Percentiles rank a stretch among this genome's conserved stretches.
Conservation (phyloP, 1,140 invertebrate species). For the Drosophila orosa region DNA sequence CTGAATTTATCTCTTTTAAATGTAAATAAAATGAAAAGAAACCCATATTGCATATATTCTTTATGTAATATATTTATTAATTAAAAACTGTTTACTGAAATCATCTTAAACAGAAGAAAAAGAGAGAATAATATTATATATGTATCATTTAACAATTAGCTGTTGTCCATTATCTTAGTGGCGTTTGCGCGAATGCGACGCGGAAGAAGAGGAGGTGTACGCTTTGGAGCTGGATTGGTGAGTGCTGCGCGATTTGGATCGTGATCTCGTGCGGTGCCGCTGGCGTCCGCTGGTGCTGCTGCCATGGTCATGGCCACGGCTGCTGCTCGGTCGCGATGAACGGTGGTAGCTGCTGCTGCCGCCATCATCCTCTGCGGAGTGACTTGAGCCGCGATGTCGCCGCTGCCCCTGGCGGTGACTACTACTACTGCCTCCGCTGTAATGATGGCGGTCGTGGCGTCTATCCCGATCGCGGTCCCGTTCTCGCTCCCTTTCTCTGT, state of each 20-base stretch:
- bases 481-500: constrained; percentile 24
- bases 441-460: constrained; percentile 15
- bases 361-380: constrained; percentile 55
- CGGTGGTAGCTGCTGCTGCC: constrained; percentile 29
- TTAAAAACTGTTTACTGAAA: constrained; percentile 36
- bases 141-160: constrained; percentile 28
- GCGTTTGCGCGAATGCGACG: constrained; percentile 60
- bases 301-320: constrained; percentile 48
- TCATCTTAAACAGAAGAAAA: constrained; percentile 33
- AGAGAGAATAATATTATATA: constrained; percentile 32
- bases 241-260: constrained; percentile 66
- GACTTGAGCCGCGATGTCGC: constrained; percentile 46
- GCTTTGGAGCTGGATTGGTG: constrained; percentile 58
- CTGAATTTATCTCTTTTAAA: background rate
- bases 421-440: constrained; percentile 20
- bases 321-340: constrained; percentile 46
- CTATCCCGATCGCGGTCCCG: constrained; percentile 25
- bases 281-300: constrained; percentile 42
- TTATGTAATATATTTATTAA: constrained; percentile 3
- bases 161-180: constrained; percentile 45
- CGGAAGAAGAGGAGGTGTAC: constrained; percentile 59
- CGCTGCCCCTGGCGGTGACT: constrained; percentile 10
- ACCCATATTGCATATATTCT: background rate
- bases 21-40: background rate
- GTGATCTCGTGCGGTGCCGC: constrained; percentile 54